phyloP scores from a whole-genome alignment of 2,797 vertebrate species.

The Podarcis lilfordi region DNA sequence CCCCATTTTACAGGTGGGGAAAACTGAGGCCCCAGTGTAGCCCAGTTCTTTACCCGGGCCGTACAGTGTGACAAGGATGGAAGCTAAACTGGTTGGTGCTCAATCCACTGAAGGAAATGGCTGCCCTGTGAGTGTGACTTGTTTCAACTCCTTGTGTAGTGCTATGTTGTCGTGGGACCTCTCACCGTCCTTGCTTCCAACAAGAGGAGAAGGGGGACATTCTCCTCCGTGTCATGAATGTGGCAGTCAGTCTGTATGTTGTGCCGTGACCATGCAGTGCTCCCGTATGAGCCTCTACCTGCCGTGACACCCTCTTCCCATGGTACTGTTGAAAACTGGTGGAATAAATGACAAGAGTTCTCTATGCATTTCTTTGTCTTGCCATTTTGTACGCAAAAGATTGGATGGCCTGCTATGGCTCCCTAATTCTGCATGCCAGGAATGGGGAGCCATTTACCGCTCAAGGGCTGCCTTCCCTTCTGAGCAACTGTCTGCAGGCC shows the following conservation, averaged over 20 bases:
- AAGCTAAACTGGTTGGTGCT: not conserved
- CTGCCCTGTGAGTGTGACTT: not conserved
- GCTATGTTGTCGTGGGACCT: not conserved
- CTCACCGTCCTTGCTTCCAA: not conserved
- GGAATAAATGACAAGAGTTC: conserved; percentile 74
- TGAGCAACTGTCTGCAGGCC: too few relatives aligned
- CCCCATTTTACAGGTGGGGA: conserved; percentile 1
- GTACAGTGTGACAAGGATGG: not conserved
- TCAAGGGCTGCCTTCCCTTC: not conserved
- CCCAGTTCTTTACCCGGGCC: not conserved
- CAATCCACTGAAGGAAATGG: not conserved
- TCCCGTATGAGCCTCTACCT: conserved; percentile 28
- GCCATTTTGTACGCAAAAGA: not conserved
- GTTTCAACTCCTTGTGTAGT: not conserved
- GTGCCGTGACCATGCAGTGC: conserved; percentile 56
- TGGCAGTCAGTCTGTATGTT: not conserved
- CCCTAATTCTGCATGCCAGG: not conserved
- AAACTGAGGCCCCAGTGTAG: not conserved
- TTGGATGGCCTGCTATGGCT: accelerated
- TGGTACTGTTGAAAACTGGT: conserved; percentile 44
- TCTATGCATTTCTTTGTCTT: conserved; percentile 61
- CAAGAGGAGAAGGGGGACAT: conserved; percentile 15
- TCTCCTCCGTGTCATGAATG: not conserved
- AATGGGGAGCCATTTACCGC: not conserved
- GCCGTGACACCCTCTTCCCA: conserved; percentile 34